Conservation (phyloP, 2,113 vertebrate species). For the Psittacula cyanocephala region DNA sequence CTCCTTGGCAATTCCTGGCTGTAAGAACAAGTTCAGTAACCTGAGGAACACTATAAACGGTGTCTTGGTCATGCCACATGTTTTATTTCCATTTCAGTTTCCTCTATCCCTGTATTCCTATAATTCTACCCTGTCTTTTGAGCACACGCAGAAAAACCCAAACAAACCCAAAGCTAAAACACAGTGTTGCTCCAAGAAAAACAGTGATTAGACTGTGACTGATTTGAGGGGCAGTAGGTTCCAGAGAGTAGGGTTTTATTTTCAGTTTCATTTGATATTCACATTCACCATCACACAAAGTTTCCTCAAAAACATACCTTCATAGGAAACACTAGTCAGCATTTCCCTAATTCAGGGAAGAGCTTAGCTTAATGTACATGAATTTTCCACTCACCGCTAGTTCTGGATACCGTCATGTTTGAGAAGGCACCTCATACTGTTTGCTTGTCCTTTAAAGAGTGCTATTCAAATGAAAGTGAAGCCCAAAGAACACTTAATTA, state of each 20-base stretch:
- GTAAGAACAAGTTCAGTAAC: not conserved
- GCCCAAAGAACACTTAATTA: conserved; percentile 25
- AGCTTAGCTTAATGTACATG: not conserved
- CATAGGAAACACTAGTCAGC: not conserved
- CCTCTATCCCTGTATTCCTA: not conserved
- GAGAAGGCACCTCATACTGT: not conserved
- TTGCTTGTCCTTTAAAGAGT: not conserved
- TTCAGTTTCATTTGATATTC: not conserved
- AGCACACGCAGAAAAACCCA: not conserved
- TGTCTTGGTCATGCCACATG: not conserved
- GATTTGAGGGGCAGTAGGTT: not conserved
- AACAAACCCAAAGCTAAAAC: not conserved
- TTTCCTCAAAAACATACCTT: not conserved
- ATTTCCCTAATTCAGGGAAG: not conserved
- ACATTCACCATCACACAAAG: not conserved
- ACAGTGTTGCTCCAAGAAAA: not conserved
- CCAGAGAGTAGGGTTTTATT: not conserved
- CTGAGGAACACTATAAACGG: not conserved
- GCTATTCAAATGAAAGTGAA: conserved; percentile 2
- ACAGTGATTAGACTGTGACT: not conserved
- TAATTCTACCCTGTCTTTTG: not conserved
- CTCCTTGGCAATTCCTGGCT: not conserved
- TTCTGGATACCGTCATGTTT: not conserved
- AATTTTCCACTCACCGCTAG: not conserved
- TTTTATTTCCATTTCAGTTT: not conserved